These are phyloP conservation scores for Arrhamphus sclerolepis DNA, from an alignment of 2,797 vertebrate species.

Conservation along the genomic window DNA sequence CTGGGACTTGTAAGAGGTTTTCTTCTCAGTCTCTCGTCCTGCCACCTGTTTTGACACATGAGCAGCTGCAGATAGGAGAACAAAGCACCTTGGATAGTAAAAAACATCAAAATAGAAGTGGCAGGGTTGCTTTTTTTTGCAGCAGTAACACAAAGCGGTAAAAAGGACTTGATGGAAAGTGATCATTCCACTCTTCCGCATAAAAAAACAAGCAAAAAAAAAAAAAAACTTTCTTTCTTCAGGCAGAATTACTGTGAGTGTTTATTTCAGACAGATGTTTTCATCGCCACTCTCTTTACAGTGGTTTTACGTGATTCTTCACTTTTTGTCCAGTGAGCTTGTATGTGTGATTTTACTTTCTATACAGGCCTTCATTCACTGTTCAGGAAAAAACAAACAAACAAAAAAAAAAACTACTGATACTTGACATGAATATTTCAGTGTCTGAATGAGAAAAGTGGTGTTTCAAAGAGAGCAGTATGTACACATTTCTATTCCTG, in stretches of 20 bases:
- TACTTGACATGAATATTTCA: conserved; percentile 53
- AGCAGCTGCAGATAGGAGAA: conserved; percentile 14
- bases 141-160: conserved; percentile 50
- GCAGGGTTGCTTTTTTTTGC: conserved; percentile 17
- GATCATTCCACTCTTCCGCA: conserved; percentile 27
- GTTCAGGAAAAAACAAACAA: conserved; percentile 67
- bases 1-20: neutral
- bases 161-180: conserved; percentile 44
- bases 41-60: conserved; percentile 28
- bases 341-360: conserved; percentile 51
- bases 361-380: conserved; percentile 70
- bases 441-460: conserved; percentile 41
- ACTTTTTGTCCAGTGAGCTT: conserved; percentile 69
- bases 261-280: conserved; percentile 64
- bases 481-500: conserved; percentile 57
- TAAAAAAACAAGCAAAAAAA: conserved; percentile 40
- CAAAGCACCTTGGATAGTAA: conserved; percentile 19
- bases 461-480: conserved; percentile 52
- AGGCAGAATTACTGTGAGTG: conserved; percentile 51
- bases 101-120: conserved; percentile 26
- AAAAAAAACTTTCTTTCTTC: conserved; percentile 47
- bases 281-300: conserved; percentile 59
- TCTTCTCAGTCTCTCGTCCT: conserved; percentile 21
- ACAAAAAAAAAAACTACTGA: conserved; percentile 34
- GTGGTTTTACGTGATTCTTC: conserved; percentile 70